phyloP scores from a whole-genome alignment of 37 sponge, comb jelly and placozoan genomes.

The Halichondria panicea region DNA sequence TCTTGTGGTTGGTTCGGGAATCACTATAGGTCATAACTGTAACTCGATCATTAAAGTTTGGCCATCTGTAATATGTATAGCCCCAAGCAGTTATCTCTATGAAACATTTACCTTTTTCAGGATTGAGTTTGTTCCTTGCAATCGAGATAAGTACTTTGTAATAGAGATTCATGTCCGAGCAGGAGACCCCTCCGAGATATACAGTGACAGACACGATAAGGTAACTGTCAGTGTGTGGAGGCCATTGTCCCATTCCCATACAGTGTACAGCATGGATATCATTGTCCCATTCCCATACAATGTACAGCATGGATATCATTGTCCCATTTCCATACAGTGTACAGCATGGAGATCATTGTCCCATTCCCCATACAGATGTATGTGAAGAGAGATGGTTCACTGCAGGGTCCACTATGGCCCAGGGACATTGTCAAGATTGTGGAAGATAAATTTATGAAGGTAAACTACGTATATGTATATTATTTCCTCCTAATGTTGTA shows the following conservation, averaged over 20 bases:
- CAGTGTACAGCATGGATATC: background rate
- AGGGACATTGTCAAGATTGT: constrained; percentile 64
- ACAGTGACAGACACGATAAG: constrained; percentile 40
- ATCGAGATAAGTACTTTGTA: constrained; percentile 18
- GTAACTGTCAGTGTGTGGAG: constrained; percentile 5
- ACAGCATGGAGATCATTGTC: background rate
- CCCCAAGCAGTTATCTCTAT: background rate
- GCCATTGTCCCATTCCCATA: background rate
- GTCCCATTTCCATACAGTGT: background rate
- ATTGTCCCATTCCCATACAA: no score
- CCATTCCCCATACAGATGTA: constrained; percentile 38
- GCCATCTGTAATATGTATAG: background rate
- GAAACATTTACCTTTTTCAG: constrained; percentile 1
- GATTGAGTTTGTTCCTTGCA: constrained; percentile 40
- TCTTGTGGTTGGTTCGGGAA: background rate
- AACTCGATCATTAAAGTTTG: background rate
- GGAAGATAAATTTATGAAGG: constrained; percentile 35
- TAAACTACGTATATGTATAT: constrained; percentile 3
- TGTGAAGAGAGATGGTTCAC: constrained; percentile 60
- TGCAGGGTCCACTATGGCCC: constrained; percentile 73
- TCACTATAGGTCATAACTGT: background rate
- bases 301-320: background rate
- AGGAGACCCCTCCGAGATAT: constrained; percentile 48
- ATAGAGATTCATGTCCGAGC: constrained; percentile 26
- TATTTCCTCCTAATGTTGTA: no score